Conservation (phyloP, 2,888 invertebrate species). For the Sinhomidia bicolor region DNA sequence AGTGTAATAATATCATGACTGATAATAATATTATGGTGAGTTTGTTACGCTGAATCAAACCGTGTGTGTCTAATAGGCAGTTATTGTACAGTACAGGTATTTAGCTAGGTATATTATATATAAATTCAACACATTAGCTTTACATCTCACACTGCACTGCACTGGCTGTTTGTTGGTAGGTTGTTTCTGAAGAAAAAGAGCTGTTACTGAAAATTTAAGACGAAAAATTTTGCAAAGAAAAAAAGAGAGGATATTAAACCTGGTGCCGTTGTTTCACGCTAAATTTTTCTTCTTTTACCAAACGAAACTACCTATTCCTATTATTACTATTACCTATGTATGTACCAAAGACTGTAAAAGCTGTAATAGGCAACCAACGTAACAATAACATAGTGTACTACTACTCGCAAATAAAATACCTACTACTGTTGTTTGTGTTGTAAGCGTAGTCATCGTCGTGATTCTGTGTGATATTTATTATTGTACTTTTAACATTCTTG, state of each 20-base stretch:
- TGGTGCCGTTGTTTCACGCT: constrained; percentile 21
- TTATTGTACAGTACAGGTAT: constrained; percentile 7
- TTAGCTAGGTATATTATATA: no score
- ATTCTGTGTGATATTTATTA: no score
- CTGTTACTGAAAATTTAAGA: constrained; percentile 32
- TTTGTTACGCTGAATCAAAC: constrained; percentile 44
- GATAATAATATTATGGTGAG: neutral
- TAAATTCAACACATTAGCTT: no score
- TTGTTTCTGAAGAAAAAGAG: neutral
- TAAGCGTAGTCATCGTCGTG: no score
- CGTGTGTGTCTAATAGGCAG: constrained; percentile 41
- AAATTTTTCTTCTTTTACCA: neutral
- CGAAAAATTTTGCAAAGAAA: neutral
- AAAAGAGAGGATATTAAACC: constrained; percentile 3
- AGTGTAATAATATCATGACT: constrained; percentile 6
- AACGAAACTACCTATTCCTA: no score
- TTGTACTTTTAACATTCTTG: neutral
- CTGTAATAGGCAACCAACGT: neutral
- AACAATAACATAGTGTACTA: neutral
- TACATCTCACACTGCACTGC: no score
- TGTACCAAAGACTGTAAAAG: no score
- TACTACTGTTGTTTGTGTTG: no score
- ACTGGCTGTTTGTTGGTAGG: no score
- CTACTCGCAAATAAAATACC: no score
- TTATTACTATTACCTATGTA: no score